Evolutionary conservation across 30 jellyfish, hydroid and myxozoan species (phyloP).

Genomic region (Mastigias papua): DNA sequence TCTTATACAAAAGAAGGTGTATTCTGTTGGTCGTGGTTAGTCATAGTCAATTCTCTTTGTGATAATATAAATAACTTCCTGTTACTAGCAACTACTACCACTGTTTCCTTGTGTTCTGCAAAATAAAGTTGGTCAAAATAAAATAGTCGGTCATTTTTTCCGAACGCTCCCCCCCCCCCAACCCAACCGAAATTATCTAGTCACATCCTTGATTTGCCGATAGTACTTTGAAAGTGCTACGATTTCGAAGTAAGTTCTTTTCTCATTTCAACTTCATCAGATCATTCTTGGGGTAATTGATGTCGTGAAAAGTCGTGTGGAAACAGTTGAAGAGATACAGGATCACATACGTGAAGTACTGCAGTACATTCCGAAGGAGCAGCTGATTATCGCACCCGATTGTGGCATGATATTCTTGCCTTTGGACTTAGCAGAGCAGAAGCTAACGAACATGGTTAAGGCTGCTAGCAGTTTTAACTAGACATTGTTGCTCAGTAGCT

Average conservation of each 20-base stretch:
- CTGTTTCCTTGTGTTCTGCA: too few species aligned
- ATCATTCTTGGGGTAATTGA: conserved; percentile 86
- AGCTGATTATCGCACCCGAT: conserved; percentile 81
- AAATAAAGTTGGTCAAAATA: too few species aligned
- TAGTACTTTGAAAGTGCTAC: background rate
- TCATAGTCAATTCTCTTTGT: too few species aligned
- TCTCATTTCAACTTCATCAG: conserved; percentile 15
- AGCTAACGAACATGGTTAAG: conserved; percentile 73
- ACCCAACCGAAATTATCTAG: too few species aligned
- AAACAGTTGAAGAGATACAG: conserved; percentile 76
- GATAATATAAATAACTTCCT: too few species aligned
- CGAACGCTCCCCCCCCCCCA: too few species aligned
- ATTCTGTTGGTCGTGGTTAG: too few species aligned
- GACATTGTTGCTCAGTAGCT: too few species aligned
- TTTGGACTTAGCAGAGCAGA: conserved; percentile 54
- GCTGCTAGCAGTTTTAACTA: conserved; percentile 61
- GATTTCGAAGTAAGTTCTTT: background rate
- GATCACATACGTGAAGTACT: conserved; percentile 76
- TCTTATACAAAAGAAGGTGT: too few species aligned
- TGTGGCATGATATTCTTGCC: conserved; percentile 84
- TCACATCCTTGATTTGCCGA: too few species aligned
- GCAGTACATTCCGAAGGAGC: conserved; percentile 70
- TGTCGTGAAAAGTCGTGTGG: conserved; percentile 82
- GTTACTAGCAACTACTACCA: too few species aligned
- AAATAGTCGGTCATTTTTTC: too few species aligned